phyloP scores from a whole-genome alignment of 2,113 vertebrate species.

The Hemicordylus capensis region DNA sequence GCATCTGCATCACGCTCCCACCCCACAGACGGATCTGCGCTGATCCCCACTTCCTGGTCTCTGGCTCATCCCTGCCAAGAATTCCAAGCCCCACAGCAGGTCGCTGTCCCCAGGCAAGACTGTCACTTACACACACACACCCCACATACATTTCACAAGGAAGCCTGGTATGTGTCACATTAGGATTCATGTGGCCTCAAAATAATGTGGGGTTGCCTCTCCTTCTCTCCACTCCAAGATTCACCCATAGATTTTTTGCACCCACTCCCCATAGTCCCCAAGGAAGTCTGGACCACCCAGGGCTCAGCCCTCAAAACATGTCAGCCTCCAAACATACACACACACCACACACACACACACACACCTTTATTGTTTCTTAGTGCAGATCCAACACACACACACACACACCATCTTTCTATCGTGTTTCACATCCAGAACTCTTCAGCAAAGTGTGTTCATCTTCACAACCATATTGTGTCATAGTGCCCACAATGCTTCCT shows the following conservation, averaged over 20 bases:
- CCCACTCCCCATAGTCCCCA: too few relatives aligned
- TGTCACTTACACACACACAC: background rate
- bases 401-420: too few relatives aligned
- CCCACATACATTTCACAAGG: background rate
- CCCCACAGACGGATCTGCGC: background rate
- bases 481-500: background rate
- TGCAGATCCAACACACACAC: background rate
- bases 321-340: background rate
- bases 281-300: background rate
- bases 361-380: background rate
- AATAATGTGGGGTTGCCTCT: too few relatives aligned
- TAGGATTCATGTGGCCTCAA: too few relatives aligned
- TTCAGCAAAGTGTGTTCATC: background rate
- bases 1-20: background rate
- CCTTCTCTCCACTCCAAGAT: too few relatives aligned
- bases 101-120: background rate
- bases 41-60: constrained; percentile 12
- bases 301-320: background rate
- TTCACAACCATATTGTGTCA: background rate
- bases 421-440: too few relatives aligned
- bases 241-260: too few relatives aligned
- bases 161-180: background rate
- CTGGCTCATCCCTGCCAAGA: background rate
- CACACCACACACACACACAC: too few relatives aligned
- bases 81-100: background rate